Percentiles rank a stretch among this genome's conserved stretches.
Conservation (phyloP, 2,113 vertebrate genomes). For the Rissa tridactyla region DNA sequence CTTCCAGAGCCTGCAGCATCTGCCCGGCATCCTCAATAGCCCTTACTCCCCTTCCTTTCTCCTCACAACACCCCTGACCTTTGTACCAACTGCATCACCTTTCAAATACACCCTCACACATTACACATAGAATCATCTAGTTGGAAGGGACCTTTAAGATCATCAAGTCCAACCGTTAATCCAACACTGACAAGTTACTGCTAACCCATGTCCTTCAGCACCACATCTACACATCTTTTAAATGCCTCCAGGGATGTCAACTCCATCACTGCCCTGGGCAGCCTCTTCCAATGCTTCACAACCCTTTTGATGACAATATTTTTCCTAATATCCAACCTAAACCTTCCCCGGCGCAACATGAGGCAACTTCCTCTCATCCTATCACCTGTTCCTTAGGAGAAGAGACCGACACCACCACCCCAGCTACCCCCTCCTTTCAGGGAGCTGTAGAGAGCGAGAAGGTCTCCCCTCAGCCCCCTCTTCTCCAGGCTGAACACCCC, state of each 20-base stretch:
- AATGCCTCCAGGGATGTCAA: background rate
- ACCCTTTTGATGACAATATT: background rate
- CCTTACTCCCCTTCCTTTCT: accelerated
- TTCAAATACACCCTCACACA: accelerated
- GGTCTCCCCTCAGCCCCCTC: background rate
- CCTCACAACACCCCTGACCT: accelerated
- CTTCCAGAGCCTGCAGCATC: background rate
- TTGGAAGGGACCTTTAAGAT: background rate
- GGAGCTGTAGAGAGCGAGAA: background rate
- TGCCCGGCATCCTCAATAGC: background rate
- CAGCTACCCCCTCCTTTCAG: background rate
- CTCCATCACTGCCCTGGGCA: background rate
- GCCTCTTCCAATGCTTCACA: background rate
- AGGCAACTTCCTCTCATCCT: background rate
- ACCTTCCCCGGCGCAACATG: background rate
- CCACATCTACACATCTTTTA: background rate
- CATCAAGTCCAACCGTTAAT: background rate
- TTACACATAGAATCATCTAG: background rate
- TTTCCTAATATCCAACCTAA: background rate
- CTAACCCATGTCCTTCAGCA: background rate
- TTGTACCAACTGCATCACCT: accelerated
- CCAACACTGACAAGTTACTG: background rate
- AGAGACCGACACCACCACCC: too few relatives aligned
- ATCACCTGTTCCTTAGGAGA: background rate
- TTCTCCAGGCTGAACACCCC: background rate